A percentile compares a stretch with the other conserved stretches of the same genome.
Evolutionary conservation across 2,888 invertebrate genomes (phyloP).

Genomic region (Epinotia ramella): DNA sequence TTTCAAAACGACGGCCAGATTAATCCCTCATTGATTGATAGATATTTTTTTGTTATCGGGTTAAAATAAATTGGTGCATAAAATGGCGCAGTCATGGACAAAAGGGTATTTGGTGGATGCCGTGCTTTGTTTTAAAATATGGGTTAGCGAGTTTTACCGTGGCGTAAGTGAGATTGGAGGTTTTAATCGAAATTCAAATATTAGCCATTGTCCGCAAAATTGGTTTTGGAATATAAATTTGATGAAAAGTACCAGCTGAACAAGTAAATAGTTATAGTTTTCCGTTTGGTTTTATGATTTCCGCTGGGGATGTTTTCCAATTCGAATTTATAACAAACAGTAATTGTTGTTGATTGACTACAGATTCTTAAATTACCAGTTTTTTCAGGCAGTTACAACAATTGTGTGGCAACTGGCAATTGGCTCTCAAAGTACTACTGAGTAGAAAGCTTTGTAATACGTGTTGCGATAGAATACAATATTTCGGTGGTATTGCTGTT

Average conservation of each 20-base stretch:
- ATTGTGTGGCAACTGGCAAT: too few species aligned
- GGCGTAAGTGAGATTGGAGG: constrained; percentile 14
- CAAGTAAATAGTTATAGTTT: neutral
- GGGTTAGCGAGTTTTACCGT: constrained; percentile 42
- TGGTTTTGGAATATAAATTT: constrained; percentile 1
- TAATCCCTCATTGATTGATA: constrained; percentile 46
- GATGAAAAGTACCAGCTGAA: neutral
- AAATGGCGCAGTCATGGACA: constrained; percentile 41
- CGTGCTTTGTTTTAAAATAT: constrained; percentile 42
- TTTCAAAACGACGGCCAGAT: constrained; percentile 28
- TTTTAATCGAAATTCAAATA: constrained; percentile 23
- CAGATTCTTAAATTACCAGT: too few species aligned
- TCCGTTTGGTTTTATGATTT: neutral
- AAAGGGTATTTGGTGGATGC: constrained; percentile 38
- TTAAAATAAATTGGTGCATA: constrained; percentile 45
- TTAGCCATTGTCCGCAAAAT: neutral
- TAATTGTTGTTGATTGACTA: too few species aligned
- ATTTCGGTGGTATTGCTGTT: too few species aligned
- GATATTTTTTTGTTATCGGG: constrained; percentile 40
- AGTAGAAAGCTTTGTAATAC: too few species aligned
- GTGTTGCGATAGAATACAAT: too few species aligned
- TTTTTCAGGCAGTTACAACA: too few species aligned
- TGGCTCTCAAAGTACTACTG: too few species aligned
- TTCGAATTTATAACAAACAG: neutral
- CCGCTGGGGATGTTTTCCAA: neutral